phyloP scores from a whole-genome alignment of 2,113 vertebrate genomes.

The Tenrec ecaudatus region DNA sequence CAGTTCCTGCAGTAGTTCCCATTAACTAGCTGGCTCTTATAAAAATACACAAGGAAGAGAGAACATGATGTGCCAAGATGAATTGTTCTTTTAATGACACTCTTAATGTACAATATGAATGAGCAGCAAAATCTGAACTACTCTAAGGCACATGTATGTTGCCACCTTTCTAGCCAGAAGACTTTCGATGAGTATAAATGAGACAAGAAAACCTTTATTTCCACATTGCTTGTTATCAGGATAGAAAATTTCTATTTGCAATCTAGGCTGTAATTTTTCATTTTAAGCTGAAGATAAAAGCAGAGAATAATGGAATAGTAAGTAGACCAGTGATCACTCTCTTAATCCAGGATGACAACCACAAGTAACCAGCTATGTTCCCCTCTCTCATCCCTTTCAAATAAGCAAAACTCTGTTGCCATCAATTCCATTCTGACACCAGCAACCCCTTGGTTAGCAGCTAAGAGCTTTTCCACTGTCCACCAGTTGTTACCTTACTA shows the following conservation, averaged over 20 bases:
- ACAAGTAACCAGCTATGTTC: background rate
- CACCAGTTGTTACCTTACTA: background rate
- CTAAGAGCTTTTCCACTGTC: background rate
- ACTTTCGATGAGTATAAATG: background rate
- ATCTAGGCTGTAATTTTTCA: background rate
- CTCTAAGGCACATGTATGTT: background rate
- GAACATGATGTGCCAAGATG: background rate
- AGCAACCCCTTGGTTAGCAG: background rate
- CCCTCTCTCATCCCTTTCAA: too few species aligned
- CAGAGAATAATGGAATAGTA: background rate
- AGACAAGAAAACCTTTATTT: constrained; percentile 8
- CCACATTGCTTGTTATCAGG: background rate
- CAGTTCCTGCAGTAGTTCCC: background rate
- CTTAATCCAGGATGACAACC: background rate
- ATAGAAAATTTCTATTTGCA: background rate
- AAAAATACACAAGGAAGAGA: background rate
- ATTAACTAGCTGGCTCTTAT: background rate
- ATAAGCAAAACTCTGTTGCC: background rate
- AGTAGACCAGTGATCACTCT: background rate
- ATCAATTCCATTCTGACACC: background rate
- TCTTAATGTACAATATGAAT: fast-evolving
- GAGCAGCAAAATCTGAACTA: background rate
- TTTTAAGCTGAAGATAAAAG: background rate
- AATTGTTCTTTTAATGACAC: constrained; percentile 38
- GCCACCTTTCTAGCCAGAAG: background rate